phyloP scores from a whole-genome alignment of 2,113 vertebrate genomes.

The Epinephelus lanceolatus region DNA sequence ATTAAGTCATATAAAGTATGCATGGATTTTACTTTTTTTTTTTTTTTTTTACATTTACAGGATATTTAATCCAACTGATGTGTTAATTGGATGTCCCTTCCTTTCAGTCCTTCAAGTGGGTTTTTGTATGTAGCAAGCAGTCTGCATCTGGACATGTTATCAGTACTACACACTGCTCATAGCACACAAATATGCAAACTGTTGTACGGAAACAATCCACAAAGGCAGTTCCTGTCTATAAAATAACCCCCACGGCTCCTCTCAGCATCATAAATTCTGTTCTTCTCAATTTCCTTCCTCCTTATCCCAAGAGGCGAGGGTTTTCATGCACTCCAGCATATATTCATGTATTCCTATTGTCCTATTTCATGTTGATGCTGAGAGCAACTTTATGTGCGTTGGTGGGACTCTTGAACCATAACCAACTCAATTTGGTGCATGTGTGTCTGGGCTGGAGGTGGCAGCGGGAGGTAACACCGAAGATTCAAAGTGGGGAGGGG shows the following conservation, averaged over 20 bases:
- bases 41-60: neutral
- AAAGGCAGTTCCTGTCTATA: constrained; percentile 20
- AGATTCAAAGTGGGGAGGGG: neutral
- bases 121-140: neutral
- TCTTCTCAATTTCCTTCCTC: constrained; percentile 58
- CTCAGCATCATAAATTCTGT: constrained; percentile 46
- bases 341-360: constrained; percentile 64
- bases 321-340: constrained; percentile 25
- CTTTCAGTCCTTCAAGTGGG: neutral
- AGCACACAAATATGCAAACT: constrained; percentile 19
- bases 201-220: constrained; percentile 29
- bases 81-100: neutral
- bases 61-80: neutral
- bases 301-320: constrained; percentile 42
- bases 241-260: constrained; percentile 46
- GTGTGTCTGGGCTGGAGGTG: constrained; percentile 10
- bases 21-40: neutral
- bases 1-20: neutral
- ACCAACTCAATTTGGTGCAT: constrained; percentile 73
- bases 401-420: constrained; percentile 74
- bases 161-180: neutral
- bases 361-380: constrained; percentile 62
- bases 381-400: constrained; percentile 67
- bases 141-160: neutral
- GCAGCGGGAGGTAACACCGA: constrained; percentile 3